Conservation (phyloP, 2,113 vertebrate species). For the Prunella himalayana region DNA sequence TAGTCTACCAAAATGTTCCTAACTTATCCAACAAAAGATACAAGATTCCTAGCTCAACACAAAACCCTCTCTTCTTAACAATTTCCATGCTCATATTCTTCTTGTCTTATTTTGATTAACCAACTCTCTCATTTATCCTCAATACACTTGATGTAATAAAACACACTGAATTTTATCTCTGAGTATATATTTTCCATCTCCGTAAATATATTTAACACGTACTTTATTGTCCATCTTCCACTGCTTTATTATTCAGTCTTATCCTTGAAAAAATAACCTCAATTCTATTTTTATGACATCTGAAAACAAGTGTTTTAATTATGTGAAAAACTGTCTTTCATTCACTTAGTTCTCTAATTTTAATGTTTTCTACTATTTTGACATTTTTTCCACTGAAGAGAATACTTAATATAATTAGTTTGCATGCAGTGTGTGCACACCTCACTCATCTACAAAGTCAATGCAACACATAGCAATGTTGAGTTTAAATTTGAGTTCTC, state of each 20-base stretch:
- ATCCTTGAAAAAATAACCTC: neutral
- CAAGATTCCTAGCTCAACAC: neutral
- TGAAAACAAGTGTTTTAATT: conserved; percentile 46
- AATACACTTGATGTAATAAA: neutral
- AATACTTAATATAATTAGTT: conserved; percentile 12
- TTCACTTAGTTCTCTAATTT: conserved; percentile 26
- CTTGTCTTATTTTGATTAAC: neutral
- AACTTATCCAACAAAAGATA: neutral
- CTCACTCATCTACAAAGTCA: neutral
- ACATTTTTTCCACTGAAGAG: neutral
- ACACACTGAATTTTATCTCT: neutral
- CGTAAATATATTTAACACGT: neutral
- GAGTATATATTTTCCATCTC: neutral
- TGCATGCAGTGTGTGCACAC: neutral
- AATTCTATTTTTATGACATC: neutral
- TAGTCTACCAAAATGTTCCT: neutral
- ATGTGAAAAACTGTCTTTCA: conserved; percentile 17
- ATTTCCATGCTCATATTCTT: neutral
- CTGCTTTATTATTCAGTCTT: neutral
- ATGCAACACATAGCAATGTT: neutral
- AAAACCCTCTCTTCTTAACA: neutral
- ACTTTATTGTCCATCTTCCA: neutral
- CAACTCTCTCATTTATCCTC: neutral
- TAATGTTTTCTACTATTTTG: neutral
- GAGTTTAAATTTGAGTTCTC: neutral